Evolutionary conservation across 2,113 vertebrate species (phyloP).

Genomic region (Zingel zingel): DNA sequence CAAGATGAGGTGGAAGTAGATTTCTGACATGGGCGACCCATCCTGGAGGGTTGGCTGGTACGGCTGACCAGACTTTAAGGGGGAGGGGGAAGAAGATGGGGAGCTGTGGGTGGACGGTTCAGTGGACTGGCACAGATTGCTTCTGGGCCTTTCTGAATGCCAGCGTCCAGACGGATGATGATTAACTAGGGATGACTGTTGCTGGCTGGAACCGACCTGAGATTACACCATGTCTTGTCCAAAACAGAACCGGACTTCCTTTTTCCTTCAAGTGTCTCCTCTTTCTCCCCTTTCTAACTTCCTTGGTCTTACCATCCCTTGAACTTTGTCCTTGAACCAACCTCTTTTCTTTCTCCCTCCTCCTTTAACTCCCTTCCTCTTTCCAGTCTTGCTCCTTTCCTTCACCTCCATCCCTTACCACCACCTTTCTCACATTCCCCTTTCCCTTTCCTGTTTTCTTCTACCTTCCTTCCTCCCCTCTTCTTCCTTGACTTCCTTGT

Average conservation of each 20-base stretch:
- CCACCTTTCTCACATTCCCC: too few relatives aligned
- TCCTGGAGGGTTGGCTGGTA: conserved; percentile 24
- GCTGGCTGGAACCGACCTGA: conserved; percentile 41
- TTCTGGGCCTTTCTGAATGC: conserved; percentile 50
- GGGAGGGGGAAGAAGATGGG: background rate
- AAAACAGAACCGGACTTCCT: conserved; percentile 38
- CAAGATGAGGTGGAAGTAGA: conserved; percentile 24
- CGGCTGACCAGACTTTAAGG: conserved; percentile 27
- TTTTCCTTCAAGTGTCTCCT: background rate
- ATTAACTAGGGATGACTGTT: conserved; percentile 58
- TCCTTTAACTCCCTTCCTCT: background rate
- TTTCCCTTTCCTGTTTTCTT: background rate
- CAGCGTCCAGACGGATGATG: conserved; percentile 55
- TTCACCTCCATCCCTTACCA: background rate
- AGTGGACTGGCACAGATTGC: conserved; percentile 49
- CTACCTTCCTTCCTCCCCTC: too few relatives aligned
- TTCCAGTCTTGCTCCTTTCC: background rate
- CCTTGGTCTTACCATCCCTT: background rate
- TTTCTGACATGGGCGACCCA: conserved; percentile 24
- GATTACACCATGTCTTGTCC: conserved; percentile 45
- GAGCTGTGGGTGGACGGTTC: conserved; percentile 32
- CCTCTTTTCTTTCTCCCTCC: background rate
- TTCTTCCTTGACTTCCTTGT: too few relatives aligned
- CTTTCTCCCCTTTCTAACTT: background rate
- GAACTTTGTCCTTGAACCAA: background rate